Conservation (phyloP, 2,113 vertebrate species). For the Ceyx melanurus region DNA sequence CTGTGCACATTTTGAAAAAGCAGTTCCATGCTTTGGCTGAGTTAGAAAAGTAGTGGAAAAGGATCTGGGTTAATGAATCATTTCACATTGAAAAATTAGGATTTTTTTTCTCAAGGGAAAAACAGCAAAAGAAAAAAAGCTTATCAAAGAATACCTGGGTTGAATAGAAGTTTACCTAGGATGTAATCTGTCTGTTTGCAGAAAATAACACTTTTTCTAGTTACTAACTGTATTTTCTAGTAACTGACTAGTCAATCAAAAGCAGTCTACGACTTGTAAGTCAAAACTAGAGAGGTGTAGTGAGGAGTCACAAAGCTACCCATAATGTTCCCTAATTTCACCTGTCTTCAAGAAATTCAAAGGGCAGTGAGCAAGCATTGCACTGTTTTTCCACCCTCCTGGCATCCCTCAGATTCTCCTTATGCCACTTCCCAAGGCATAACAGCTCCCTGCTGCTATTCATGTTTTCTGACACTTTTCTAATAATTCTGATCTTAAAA, state of each 20-base stretch:
- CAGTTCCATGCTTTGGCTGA: neutral
- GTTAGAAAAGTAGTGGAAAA: neutral
- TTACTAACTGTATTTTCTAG: neutral
- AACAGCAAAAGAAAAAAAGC: neutral
- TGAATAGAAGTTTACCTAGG: neutral
- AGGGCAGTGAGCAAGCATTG: neutral
- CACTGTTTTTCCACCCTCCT: neutral
- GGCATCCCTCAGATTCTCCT: neutral
- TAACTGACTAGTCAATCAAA: neutral
- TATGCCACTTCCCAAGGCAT: neutral
- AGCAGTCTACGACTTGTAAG: neutral
- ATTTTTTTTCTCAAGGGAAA: neutral
- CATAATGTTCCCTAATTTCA: neutral
- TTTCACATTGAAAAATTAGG: neutral
- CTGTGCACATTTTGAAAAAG: neutral
- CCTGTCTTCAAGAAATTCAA: neutral
- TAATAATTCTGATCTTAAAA: neutral
- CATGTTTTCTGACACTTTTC: neutral
- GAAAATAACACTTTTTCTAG: neutral
- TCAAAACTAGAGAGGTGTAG: neutral
- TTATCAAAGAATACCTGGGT: neutral
- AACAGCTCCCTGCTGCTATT: constrained; percentile 14
- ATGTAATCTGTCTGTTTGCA: neutral
- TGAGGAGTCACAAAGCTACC: neutral
- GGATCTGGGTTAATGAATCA: neutral